A percentile compares a stretch with the other conserved stretches of the same genome.
These are phyloP conservation scores for Myotis davidii DNA, from an alignment of 2,113 vertebrate genomes.

Conservation along the genomic window DNA sequence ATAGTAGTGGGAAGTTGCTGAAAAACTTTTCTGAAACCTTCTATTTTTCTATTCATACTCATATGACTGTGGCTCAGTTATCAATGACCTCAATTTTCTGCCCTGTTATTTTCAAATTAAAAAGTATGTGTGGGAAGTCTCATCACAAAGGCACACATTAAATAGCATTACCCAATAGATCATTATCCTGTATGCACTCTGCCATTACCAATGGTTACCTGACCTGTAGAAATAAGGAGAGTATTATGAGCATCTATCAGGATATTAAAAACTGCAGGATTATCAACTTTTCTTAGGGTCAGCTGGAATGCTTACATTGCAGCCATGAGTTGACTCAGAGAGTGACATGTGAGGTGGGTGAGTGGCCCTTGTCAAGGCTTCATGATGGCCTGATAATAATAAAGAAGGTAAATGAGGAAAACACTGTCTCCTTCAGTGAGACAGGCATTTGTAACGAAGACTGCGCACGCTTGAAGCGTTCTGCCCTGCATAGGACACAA, in stretches of 20 bases:
- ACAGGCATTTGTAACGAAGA: constrained; percentile 46
- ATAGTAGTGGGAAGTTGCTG: constrained; percentile 45
- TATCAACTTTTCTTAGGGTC: constrained; percentile 21
- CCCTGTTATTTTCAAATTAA: constrained; percentile 72
- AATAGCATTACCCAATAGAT: constrained; percentile 48
- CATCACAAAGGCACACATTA: constrained; percentile 67
- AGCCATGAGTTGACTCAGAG: background rate
- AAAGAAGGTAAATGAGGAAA: constrained; percentile 55
- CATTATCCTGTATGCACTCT: constrained; percentile 55
- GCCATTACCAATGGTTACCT: constrained; percentile 48
- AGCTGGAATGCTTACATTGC: constrained; percentile 34
- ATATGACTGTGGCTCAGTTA: constrained; percentile 47
- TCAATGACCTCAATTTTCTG: constrained; percentile 63
- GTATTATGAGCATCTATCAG: background rate
- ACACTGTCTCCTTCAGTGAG: constrained; percentile 1
- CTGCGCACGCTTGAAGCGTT: background rate
- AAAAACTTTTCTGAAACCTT: constrained; percentile 57
- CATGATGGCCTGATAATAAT: constrained; percentile 12
- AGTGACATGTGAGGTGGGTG: background rate
- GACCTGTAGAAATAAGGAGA: constrained; percentile 68
- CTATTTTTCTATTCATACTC: constrained; percentile 54
- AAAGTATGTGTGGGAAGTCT: constrained; percentile 46
- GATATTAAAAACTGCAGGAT: constrained; percentile 30
- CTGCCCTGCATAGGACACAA: background rate
- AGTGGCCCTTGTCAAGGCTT: constrained; percentile 36